Evolutionary conservation across 2,797 vertebrate species (phyloP).

Genomic region (Rhadinocentrus ornatus): DNA sequence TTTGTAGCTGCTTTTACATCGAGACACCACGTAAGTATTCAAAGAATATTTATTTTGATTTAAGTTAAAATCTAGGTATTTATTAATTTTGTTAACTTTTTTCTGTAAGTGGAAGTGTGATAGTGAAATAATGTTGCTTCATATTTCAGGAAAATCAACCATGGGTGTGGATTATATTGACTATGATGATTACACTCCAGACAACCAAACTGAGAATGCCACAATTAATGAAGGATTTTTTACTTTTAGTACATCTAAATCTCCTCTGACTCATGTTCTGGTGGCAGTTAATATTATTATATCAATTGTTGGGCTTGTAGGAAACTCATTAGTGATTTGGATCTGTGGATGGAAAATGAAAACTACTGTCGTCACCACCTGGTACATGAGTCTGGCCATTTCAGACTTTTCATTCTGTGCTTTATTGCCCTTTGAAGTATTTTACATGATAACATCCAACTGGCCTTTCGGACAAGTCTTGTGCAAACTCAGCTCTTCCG

Average conservation of each 20-base stretch:
- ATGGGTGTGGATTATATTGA: constrained; percentile 68
- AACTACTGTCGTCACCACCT: constrained; percentile 86
- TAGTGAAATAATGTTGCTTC: background rate
- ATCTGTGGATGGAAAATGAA: constrained; percentile 90
- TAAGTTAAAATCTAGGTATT: background rate
- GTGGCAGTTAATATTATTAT: constrained; percentile 69
- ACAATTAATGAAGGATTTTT: fast-evolving
- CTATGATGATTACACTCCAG: constrained; percentile 58
- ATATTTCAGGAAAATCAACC: constrained; percentile 41
- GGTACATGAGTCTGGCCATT: constrained; percentile 90
- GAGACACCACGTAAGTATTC: constrained; percentile 43
- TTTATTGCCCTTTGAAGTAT: constrained; percentile 83
- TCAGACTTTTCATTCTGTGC: constrained; percentile 89
- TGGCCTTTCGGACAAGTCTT: constrained; percentile 88
- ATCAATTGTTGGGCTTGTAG: constrained; percentile 85
- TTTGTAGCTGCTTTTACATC: background rate
- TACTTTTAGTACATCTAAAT: background rate
- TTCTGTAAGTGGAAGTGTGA: background rate
- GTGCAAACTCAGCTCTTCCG: constrained; percentile 88
- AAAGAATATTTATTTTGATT: background rate
- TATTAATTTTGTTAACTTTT: background rate
- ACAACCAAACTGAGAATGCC: constrained; percentile 50
- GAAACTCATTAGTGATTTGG: constrained; percentile 88
- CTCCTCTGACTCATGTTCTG: constrained; percentile 38
- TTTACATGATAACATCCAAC: constrained; percentile 64